Evolutionary conservation across 2,888 invertebrate species (phyloP), one percentile per base, ranked within the genome.

Genomic region (Cecidostiba fungosa): DNA sequence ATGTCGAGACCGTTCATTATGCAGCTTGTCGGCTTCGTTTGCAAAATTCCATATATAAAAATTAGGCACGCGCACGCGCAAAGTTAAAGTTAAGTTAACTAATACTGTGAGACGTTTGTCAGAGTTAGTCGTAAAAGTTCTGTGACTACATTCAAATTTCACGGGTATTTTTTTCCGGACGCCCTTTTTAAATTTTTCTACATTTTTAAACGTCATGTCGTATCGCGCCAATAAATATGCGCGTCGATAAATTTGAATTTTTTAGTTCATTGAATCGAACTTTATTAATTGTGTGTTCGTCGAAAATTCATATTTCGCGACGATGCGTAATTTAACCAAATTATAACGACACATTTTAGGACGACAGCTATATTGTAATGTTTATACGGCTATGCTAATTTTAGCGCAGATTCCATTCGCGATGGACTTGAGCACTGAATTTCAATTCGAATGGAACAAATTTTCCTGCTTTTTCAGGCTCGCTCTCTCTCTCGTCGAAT

Each of bases 371-470:
- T 39, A 8, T 72, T 72, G 36, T 39, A 72, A 36, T 72, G 19
- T 39, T 72, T 36, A 39, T 8, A 12, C 2, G 12, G 16, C 29
- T 14, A 16, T 29, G 69, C 26, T 26, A 19, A 16, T n/a, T 3
- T 3, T 4, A n/a, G 10, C n/a, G n/a, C 19, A 50, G 50, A 5
- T 23, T 19, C 47, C 19, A 10, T 78, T 70, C 2, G 2, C 54
- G n/a, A n/a, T 23, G 10, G 32, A 70, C 32, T 79, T 32, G 6
- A 16, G 5, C 50, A 8, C 23, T 23, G n/a, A 43, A 77, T 78
- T 78, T 66, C 66, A 66, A 78, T 78, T 66, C 29, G 66, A 66
- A 43, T 43, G 19, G 23, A 77, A 77, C 62, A 77, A 77, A 77
- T 77, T 77, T 62, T 77, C 77, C 1, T 16, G 26, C 62, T 36